phyloP scores from a whole-genome alignment of 2,113 vertebrate genomes.

The Dinomys branickii region DNA sequence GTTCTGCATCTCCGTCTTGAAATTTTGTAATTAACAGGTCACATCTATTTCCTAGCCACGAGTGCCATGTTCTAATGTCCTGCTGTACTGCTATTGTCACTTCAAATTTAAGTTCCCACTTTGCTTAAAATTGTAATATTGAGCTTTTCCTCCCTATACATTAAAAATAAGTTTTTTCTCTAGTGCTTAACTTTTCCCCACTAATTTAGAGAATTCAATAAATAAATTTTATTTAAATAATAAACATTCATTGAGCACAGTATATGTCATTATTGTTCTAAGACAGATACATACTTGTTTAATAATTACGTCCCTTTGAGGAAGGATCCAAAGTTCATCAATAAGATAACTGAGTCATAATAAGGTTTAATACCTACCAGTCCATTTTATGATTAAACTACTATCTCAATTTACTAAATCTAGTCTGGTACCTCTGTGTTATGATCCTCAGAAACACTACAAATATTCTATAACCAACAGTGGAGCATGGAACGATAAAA shows the following conservation, averaged over 20 bases:
- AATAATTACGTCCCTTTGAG: background rate
- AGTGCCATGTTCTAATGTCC: background rate
- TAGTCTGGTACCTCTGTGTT: background rate
- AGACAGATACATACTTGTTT: background rate
- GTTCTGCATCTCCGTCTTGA: background rate
- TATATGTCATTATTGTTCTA: background rate
- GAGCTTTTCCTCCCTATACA: background rate
- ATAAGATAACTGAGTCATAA: background rate
- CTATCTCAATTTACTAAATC: background rate
- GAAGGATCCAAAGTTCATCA: background rate
- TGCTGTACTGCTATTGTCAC: background rate
- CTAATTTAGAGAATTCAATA: background rate
- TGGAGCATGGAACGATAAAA: no score
- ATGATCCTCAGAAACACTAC: background rate
- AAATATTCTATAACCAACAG: background rate
- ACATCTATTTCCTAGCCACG: background rate
- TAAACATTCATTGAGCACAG: background rate
- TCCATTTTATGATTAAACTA: background rate
- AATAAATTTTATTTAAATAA: background rate
- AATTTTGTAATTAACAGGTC: background rate
- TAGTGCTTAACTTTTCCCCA: background rate
- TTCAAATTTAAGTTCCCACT: background rate
- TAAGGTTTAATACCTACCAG: background rate
- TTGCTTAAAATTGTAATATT: conserved; percentile 20
- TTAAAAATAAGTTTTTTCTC: background rate